A percentile compares a stretch with the other conserved stretches of the same genome.
Conservation (phyloP, 2,888 invertebrate genomes). For the Diabrotica balteata region DNA sequence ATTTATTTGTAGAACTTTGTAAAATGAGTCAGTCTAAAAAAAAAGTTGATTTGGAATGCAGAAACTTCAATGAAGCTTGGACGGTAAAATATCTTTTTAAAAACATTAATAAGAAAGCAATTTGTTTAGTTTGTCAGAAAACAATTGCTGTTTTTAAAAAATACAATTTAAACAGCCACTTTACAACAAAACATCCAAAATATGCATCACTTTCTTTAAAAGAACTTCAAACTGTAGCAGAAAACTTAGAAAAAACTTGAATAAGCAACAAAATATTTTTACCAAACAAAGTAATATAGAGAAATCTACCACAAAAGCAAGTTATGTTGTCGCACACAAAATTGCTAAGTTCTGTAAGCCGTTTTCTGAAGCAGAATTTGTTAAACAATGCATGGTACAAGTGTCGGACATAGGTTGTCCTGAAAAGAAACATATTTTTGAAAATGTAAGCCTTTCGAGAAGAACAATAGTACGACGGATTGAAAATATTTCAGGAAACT, state of each 20-base stretch:
- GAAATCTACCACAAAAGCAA: background rate
- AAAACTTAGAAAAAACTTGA: too few relatives aligned
- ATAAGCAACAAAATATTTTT: background rate
- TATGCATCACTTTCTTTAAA: background rate
- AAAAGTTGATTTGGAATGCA: background rate
- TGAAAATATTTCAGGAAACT: background rate
- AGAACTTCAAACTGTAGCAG: background rate
- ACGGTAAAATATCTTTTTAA: conserved; percentile 1
- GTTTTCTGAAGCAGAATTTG: background rate
- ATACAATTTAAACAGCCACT: too few relatives aligned
- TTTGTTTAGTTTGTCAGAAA: background rate
- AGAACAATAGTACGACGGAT: too few relatives aligned
- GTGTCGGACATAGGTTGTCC: background rate
- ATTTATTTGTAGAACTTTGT: too few relatives aligned
- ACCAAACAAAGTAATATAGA: background rate
- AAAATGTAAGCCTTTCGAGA: background rate
- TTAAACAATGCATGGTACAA: background rate
- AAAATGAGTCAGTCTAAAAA: background rate
- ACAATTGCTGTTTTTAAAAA: too few relatives aligned
- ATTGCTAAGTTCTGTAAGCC: background rate
- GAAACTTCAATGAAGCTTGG: background rate
- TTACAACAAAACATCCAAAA: background rate
- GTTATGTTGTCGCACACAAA: too few relatives aligned
- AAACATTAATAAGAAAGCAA: background rate
- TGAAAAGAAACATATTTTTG: conserved; percentile 1